Evolutionary conservation across 2,888 invertebrate genomes (phyloP), one percentile per base, ranked within the genome.

Genomic region (Limnephilus rhombicus): DNA sequence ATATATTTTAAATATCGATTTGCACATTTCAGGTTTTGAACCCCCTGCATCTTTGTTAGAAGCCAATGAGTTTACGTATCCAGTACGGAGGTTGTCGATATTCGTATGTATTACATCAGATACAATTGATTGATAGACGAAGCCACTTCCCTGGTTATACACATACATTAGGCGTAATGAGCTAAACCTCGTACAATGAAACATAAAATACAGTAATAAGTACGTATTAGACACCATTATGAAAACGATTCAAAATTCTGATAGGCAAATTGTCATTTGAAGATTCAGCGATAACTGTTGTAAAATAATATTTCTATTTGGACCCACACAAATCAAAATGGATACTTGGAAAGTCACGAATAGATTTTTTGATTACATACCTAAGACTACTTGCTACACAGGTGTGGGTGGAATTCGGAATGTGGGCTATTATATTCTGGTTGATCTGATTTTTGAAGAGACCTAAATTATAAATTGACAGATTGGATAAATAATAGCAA

Each of bases 111-210:
- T 92, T 92, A 87, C 92, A 92, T 92, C 92, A 90, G 92, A 92
- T 92, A 92, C 90, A 91, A 91, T 90, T 92, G 92, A 92, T 92
- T 91, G 90, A 92, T 92, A 87, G 31, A 87, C 37, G 45, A 45
- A 2, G 68, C 87, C 49, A 88, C 81, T 86, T 91, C 88, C 85
- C 24, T 80, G 83, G 92, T 85, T 85, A 88, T 91, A 41, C 88
- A 83, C 91, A 81, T 85, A 90, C 86, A 89, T 89, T 89, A 80
- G 80, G 37, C 12, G 37, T 80, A 91, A 89, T 45, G 37, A 80
- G 80, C 31, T 49, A 7, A 13, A 29, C 15, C 13, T n/a, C 18
- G 7, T 86, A 41, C 41, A 86, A 86, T 45, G 45, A n/a, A 86
- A 86, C 45, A 86, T 45, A 29, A 86, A 49, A 86, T n/a, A 45